phyloP scores from a whole-genome alignment of 2,797 vertebrate species.

The Diglossa cyanea region DNA sequence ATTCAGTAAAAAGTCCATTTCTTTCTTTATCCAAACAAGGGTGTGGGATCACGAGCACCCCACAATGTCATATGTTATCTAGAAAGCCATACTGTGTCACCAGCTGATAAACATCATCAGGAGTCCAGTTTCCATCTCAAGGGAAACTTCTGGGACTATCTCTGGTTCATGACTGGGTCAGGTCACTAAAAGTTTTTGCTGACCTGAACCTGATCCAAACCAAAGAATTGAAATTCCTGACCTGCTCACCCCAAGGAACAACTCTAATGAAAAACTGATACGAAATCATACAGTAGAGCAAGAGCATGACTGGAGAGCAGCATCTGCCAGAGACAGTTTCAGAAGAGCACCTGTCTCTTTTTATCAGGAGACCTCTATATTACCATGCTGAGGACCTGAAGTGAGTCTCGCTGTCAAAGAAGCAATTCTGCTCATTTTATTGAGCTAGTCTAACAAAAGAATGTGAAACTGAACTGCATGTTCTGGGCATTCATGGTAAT shows the following conservation, averaged over 20 bases:
- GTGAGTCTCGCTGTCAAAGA: background rate
- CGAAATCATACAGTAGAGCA: background rate
- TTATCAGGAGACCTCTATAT: background rate
- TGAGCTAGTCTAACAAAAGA: conserved; percentile 12
- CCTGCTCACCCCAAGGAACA: conserved; percentile 41
- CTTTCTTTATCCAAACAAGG: background rate
- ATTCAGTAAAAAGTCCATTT: background rate
- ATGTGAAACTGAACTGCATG: background rate
- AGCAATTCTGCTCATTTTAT: background rate
- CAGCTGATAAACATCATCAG: conserved; percentile 61
- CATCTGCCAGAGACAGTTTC: background rate
- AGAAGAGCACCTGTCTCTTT: conserved; percentile 14
- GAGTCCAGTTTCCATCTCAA: conserved; percentile 59
- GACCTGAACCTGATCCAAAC: conserved; percentile 70
- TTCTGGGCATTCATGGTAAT: background rate
- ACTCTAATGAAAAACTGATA: conserved; percentile 59
- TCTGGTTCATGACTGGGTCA: conserved; percentile 66
- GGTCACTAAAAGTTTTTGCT: conserved; percentile 59
- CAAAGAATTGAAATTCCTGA: conserved; percentile 63
- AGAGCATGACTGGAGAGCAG: background rate
- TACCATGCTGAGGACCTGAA: background rate
- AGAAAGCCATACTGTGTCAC: conserved; percentile 47
- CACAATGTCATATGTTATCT: conserved; percentile 50
- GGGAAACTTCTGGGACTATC: conserved; percentile 49
- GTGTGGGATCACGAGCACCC: background rate